Base-by-base conservation (phyloP, 2,797 vertebrate genomes). In the Allobates femoralis region DNA sequence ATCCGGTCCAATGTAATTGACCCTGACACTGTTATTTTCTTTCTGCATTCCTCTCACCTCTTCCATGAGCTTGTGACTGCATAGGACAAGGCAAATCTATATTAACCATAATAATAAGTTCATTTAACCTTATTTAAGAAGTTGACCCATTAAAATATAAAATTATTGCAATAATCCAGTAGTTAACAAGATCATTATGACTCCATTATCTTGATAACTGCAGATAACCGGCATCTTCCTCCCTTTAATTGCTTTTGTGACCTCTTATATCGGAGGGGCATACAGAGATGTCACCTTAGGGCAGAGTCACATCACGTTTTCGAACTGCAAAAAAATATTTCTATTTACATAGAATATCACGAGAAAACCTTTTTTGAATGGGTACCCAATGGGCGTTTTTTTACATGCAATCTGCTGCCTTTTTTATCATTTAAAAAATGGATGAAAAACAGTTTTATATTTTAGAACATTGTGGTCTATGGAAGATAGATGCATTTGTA, bases 211-310 rank as follows among this genome's bases (percentile, higher is more conserved):
- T 58, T 60, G 81, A 74, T 51, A 69, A 71, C 34, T 79, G n/a
- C n/a, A 15, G 75, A 46, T 73, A 84, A 74, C 8, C 37, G 75
- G 62, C 60, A 83, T 71, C 32, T 21, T 55, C 34, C 26, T 71
- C 16, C 30, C 55, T 71, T 79, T 78, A 87, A 78, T 87, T 76
- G 51, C 77, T 58, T 37, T 58, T 50, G 34, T 83, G 64, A 79
- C 62, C 81, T 51, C 28, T 53, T 30, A 15, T 75, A 67, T 58
- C 16, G 79, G 64, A 60, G 74, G 21, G 56, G 50, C 7, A 28
- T 76, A 32, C 3, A 26, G 26, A 26, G 76, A 50, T 34, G 51
- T 67, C 74, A 67, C 12, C 32, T n/a, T 26, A 21, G 19, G 41
- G 7, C 41, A 46, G 41, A 8, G 7, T 46, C 41, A 46, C 41